Evolutionary conservation across 2,888 invertebrate genomes (phyloP).

Genomic region (Rhagium mordax): DNA sequence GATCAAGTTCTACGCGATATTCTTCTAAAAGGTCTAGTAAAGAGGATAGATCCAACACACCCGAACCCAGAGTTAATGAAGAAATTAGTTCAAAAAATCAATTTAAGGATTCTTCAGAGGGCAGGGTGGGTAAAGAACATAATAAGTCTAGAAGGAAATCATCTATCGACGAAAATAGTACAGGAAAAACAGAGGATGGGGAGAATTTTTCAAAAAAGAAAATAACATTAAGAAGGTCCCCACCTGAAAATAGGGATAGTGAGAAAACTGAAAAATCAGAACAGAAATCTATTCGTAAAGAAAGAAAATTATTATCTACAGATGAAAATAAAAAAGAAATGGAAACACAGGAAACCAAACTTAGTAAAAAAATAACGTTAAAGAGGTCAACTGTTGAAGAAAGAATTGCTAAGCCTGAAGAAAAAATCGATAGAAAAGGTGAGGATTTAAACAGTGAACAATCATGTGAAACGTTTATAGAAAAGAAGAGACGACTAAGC

Average conservation of each 20-base stretch:
- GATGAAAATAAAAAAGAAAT: conserved; percentile 39
- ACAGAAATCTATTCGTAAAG: neutral
- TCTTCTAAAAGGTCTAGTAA: conserved; percentile 11
- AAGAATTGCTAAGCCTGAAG: conserved; percentile 43
- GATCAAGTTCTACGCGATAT: neutral
- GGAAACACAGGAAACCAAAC: conserved; percentile 46
- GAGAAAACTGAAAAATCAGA: neutral
- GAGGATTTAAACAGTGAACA: conserved; percentile 22
- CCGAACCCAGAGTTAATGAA: conserved; percentile 36
- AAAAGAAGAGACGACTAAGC: conserved; percentile 40
- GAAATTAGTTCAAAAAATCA: conserved; percentile 25
- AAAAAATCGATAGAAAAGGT: conserved; percentile 34
- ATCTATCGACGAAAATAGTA: conserved; percentile 10
- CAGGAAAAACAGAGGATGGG: conserved; percentile 8
- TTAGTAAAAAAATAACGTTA: conserved; percentile 49
- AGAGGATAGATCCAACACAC: conserved; percentile 38
- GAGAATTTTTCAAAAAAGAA: conserved; percentile 32
- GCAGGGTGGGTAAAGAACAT: neutral
- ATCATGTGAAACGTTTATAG: conserved; percentile 3
- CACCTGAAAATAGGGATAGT: conserved; percentile 28
- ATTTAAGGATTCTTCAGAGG: neutral
- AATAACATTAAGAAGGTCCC: conserved; percentile 39
- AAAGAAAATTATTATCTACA: conserved; percentile 24
- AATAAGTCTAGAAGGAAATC: conserved; percentile 12
- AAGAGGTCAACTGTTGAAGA: conserved; percentile 43